Conservation (phyloP, 1,140 invertebrate genomes). For the Neotoxoptera formosana region DNA sequence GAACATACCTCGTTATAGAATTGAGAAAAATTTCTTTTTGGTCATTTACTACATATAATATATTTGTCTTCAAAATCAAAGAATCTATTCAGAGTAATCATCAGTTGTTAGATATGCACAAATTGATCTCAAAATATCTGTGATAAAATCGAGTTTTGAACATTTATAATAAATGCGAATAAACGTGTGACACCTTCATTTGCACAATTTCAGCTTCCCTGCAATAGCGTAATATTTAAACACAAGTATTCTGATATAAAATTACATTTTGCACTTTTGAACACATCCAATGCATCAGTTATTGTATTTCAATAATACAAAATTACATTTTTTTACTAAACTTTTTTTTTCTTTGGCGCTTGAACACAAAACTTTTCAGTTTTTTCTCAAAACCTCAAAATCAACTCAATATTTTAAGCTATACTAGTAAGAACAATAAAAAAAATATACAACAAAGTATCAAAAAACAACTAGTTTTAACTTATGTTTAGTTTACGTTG, state of each 20-base stretch:
- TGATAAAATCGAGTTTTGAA: not conserved
- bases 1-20: slow-evolving; percentile 26
- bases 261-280: not conserved
- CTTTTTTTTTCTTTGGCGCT: not conserved
- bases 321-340: not conserved
- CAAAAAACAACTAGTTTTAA: not conserved
- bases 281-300: not conserved
- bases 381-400: not conserved
- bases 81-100: slow-evolving; percentile 18
- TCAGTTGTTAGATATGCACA: not conserved
- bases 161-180: not conserved
- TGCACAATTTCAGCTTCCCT: slow-evolving; percentile 48
- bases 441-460: not conserved
- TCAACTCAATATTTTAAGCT: not conserved
- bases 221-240: slow-evolving; percentile 30
- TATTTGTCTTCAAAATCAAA: slow-evolving; percentile 41
- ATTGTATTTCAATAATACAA: not conserved
- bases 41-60: not conserved
- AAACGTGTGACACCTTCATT: slow-evolving; percentile 19
- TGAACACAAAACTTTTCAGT: not conserved
- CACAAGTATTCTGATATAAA: not conserved
- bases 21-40: not conserved
- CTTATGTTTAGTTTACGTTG: not conserved
- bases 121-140: not conserved
- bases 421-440: not conserved